Percentiles rank a stretch among this genome's conserved stretches.
Evolutionary conservation across 2,113 vertebrate genomes (phyloP).

Genomic region (Ictalurus punctatus): DNA sequence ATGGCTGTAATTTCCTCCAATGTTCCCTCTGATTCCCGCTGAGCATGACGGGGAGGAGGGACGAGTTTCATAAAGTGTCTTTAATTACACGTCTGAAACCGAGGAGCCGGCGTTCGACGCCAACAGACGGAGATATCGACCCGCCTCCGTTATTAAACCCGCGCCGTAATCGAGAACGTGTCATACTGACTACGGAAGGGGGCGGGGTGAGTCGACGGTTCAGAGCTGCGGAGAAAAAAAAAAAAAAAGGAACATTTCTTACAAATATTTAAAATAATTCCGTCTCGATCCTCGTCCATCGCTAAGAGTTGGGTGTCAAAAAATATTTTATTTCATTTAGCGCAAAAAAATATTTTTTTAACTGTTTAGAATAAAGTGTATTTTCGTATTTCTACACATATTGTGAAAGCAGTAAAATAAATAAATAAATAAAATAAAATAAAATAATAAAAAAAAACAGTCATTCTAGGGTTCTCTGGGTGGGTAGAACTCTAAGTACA

Average conservation of each 20-base stretch:
- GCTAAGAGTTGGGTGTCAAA: not conserved
- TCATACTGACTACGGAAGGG: not conserved
- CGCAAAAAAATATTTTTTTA: not conserved
- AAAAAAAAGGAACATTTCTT: not conserved
- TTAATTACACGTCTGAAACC: conserved; percentile 34
- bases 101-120: not conserved
- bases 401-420: not conserved
- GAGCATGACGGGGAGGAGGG: conserved; percentile 2
- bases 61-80: conserved; percentile 25
- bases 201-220: not conserved
- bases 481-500: not conserved
- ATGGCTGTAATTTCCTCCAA: conserved; percentile 19
- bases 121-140: conserved; percentile 10
- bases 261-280: not conserved
- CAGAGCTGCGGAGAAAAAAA: not conserved
- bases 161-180: not conserved
- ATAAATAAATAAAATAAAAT: no score
- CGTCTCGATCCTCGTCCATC: not conserved
- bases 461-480: not conserved
- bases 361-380: not conserved
- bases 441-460: no score
- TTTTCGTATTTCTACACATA: not conserved
- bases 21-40: not conserved
- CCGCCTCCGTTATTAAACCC: not conserved
- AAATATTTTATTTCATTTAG: not conserved